Conservation (phyloP, 2,888 invertebrate genomes). For the Nowickia ferox region DNA sequence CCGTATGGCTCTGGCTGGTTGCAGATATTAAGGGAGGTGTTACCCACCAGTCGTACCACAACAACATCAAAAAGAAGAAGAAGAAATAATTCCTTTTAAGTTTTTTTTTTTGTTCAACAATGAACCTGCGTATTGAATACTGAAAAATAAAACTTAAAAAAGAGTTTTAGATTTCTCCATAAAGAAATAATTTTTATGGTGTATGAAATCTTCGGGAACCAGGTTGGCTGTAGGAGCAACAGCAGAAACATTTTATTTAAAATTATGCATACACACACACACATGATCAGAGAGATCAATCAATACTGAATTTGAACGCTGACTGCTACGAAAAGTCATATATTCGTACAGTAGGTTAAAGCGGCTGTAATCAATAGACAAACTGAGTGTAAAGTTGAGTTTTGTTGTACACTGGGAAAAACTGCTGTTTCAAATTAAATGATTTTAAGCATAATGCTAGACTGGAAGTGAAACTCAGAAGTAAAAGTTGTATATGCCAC, state of each 20-base stretch:
- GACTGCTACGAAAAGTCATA: not conserved
- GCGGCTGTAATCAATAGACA: conserved; percentile 2
- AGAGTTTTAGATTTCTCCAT: conserved; percentile 23
- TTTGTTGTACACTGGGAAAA: conserved; percentile 23
- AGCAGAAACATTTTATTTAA: conserved; percentile 41
- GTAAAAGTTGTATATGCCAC: too few species aligned
- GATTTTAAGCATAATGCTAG: too few species aligned
- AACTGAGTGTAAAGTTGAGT: conserved; percentile 27
- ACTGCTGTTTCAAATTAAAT: not conserved
- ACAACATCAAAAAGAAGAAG: conserved; percentile 16
- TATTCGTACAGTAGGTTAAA: conserved; percentile 22
- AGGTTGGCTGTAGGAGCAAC: not conserved
- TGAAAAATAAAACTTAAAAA: conserved; percentile 38
- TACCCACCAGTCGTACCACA: conserved; percentile 39
- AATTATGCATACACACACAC: conserved; percentile 57
- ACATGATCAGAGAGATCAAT: conserved; percentile 70
- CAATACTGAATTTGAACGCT: conserved; percentile 36
- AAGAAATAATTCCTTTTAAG: conserved; percentile 39
- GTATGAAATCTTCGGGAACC: conserved; percentile 19
- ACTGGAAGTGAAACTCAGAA: too few species aligned
- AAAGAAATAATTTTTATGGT: conserved; percentile 28
- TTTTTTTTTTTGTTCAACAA: conserved; percentile 6
- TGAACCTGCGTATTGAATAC: conserved; percentile 61
- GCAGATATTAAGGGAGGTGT: conserved; percentile 48
- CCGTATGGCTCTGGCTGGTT: conserved; percentile 23